phyloP scores from a whole-genome alignment of 53 echinoderm and acorn worm genomes.

The Crossaster papposus region DNA sequence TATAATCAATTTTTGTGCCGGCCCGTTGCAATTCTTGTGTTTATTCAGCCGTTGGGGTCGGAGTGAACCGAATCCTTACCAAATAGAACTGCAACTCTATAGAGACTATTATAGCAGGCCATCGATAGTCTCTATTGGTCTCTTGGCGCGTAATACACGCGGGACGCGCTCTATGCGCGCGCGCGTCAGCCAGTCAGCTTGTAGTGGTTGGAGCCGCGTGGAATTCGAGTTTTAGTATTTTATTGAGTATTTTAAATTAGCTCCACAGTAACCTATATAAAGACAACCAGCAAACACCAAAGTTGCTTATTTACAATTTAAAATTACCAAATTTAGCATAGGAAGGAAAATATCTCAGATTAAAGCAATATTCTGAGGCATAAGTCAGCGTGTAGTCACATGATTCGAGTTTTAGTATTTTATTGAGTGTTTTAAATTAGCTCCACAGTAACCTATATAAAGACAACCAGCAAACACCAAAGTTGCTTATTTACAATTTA shows the following conservation, averaged over 20 bases:
- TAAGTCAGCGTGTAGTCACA: not conserved
- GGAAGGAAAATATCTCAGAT: too few species aligned
- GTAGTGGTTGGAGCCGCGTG: not conserved
- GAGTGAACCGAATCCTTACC: conserved; percentile 34
- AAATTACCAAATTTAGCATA: not conserved
- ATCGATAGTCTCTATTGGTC: conserved; percentile 6
- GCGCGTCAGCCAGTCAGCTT: not conserved
- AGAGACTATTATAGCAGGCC: not conserved
- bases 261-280: not conserved
- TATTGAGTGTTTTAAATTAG: not conserved
- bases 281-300: not conserved
- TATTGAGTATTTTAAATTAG: not conserved
- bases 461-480: not conserved
- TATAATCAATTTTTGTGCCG: conserved; percentile 27
- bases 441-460: not conserved
- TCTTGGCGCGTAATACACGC: not conserved
- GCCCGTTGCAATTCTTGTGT: conserved; percentile 13
- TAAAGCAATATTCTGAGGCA: not conserved
- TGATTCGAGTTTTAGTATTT: not conserved
- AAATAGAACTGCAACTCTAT: conserved; percentile 32
- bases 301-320: not conserved
- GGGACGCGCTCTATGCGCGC: not conserved
- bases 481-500: not conserved
- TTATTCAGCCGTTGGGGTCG: conserved; percentile 36
- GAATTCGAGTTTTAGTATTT: not conserved